These are phyloP conservation scores for Polypedilum pembai DNA, from an alignment of 1,140 invertebrate genomes.

Conservation along the genomic window DNA sequence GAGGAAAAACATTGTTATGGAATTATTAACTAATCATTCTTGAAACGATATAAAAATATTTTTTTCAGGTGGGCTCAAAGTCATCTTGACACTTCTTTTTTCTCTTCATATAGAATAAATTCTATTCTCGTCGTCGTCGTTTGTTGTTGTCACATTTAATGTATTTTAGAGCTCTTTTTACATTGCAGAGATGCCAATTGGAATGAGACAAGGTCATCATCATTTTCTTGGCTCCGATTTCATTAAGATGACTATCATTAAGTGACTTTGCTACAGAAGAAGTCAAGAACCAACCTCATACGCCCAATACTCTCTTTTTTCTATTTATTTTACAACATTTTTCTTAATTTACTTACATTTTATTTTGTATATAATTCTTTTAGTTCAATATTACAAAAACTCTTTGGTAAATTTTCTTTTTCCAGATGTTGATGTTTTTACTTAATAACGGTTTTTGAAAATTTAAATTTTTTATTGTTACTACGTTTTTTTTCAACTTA, in stretches of 20 bases:
- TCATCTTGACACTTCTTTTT: not conserved
- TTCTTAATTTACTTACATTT: too few species aligned
- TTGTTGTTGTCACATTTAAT: slow-evolving; percentile 10
- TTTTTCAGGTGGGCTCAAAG: slow-evolving; percentile 9
- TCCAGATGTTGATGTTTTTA: too few species aligned
- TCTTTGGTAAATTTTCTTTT: too few species aligned
- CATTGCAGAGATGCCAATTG: not conserved
- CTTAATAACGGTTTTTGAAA: too few species aligned
- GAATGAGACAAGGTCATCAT: slow-evolving; percentile 6
- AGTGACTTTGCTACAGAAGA: not conserved
- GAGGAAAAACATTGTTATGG: not conserved
- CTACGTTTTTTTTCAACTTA: too few species aligned
- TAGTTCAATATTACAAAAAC: too few species aligned
- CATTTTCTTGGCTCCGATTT: not conserved
- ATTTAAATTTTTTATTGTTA: too few species aligned
- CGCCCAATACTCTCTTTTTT: not conserved
- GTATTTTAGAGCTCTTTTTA: not conserved
- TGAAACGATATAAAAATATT: not conserved
- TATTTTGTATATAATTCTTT: too few species aligned
- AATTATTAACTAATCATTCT: not conserved
- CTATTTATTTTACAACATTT: too few species aligned
- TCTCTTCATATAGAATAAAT: not conserved
- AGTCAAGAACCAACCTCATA: slow-evolving; percentile 8
- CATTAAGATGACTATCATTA: slow-evolving; percentile 8
- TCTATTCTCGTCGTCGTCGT: not conserved